Percentiles rank a stretch among this genome's conserved stretches.
These are phyloP conservation scores for Perodicticus potto DNA, from an alignment of 2,797 vertebrate genomes.

Conservation along the genomic window DNA sequence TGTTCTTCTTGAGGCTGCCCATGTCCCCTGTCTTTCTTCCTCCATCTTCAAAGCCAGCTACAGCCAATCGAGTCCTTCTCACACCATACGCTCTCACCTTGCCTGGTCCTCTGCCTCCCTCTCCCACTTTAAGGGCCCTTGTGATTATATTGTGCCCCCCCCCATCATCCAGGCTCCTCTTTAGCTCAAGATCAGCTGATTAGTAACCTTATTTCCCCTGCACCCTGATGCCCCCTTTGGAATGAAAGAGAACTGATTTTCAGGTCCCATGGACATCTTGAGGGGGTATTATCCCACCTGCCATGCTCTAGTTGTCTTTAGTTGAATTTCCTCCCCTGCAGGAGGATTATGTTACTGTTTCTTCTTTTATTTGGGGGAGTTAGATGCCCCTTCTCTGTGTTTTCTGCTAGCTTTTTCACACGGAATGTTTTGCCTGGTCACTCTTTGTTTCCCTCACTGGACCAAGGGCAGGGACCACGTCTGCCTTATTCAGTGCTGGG, in stretches of 20 bases:
- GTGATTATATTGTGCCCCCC: neutral
- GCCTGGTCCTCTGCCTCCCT: neutral
- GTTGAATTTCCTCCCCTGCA: neutral
- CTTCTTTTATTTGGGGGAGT: neutral
- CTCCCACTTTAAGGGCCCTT: neutral
- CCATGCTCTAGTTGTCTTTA: neutral
- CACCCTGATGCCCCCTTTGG: neutral
- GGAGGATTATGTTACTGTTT: neutral
- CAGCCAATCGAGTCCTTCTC: neutral
- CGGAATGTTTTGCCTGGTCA: neutral
- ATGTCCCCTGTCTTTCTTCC: neutral
- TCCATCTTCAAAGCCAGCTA: neutral
- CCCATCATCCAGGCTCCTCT: neutral
- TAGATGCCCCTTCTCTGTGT: neutral
- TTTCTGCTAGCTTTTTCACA: neutral
- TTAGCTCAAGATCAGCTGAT: neutral
- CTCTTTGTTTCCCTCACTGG: neutral
- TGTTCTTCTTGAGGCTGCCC: neutral
- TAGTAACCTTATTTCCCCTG: neutral
- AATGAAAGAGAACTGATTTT: neutral
- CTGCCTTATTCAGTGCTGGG: neutral
- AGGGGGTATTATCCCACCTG: neutral
- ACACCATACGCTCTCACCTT: neutral
- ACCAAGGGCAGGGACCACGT: neutral
- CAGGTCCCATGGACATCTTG: neutral